Conservation (phyloP, 2,113 vertebrate genomes). For the Sapajus apella region DNA sequence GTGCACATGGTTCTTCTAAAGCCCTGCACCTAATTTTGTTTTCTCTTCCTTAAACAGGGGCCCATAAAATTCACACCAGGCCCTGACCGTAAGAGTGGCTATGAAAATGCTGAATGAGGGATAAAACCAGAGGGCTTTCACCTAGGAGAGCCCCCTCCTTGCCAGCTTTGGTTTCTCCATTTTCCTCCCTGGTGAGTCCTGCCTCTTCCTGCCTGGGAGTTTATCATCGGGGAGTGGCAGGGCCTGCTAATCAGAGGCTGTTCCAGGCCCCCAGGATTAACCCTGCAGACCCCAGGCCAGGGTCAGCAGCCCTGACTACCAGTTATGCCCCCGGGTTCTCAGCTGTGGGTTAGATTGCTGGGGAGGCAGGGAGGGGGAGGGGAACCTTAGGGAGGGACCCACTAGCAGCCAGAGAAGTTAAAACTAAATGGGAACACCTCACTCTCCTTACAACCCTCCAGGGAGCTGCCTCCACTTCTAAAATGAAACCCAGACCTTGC, state of each 20-base stretch:
- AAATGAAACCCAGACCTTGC: background rate
- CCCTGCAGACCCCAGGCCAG: background rate
- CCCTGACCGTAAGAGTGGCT: background rate
- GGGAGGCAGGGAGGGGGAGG: no score
- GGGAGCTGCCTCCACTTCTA: background rate
- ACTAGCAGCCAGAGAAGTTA: background rate
- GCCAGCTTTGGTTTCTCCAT: background rate
- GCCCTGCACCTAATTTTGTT: background rate
- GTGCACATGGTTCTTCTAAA: background rate
- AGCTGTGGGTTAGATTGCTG: background rate
- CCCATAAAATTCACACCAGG: background rate
- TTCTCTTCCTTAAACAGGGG: background rate
- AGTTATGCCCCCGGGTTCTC: background rate
- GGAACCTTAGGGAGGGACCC: background rate
- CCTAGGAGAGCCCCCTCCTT: background rate
- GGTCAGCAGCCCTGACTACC: conserved; percentile 52
- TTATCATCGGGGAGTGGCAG: conserved; percentile 62
- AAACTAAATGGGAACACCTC: background rate
- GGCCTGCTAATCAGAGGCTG: conserved; percentile 41
- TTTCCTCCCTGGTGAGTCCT: background rate
- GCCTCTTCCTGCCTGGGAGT: background rate
- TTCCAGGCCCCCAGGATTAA: conserved; percentile 52
- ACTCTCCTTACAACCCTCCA: background rate
- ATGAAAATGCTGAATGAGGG: background rate
- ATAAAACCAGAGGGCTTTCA: background rate